Base-by-base conservation (phyloP, 2,113 vertebrate genomes). In the Phoxinus phoxinus region DNA sequence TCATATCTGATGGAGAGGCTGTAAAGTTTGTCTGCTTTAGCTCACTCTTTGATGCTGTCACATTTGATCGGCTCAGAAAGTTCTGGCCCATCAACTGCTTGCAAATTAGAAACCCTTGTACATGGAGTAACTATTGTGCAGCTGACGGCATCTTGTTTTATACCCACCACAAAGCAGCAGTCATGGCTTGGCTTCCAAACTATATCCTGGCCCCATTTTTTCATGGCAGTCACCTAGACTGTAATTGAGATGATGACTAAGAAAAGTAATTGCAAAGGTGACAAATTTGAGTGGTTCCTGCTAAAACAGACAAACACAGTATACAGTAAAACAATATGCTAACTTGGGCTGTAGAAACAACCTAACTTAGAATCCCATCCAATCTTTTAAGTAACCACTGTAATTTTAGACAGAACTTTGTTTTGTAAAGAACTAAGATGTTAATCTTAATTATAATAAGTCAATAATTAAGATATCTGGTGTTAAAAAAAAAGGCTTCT, bases 1-100 rank as follows among this genome's bases (percentile, higher is more conserved):
- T 87, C 89, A 84, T 87, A 82, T 89, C 90, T 90, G 91, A 92
- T 92, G 90, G 91, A 91, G 91, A 88, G 84, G 90, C 92, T 92
- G 88, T 92, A 92, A 92, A 93, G 92, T 94, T 95, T 92, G 92
- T 94, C 91, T 87, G 90, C 91, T 91, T 93, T 90, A 90, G 91
- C 91, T 93, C 91, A 87, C 86, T 91, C 93, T 94, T 94, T 94
- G 93, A 93, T 92, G 91, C 93, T 91, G 93, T 94, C 94, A 93
- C 94, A 93, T 94, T 88, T 89, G 86, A 93, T 94, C 89, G 89
- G 90, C 89, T 94, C 94, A 93, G 63, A 90, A 87, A 91, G 91
- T 94, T 94, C 92, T 93, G 91, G 91, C 89, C 92, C 90, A 93
- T 94, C 94, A 92, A 90, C 85, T 86, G 89, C 91, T 92, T 91